Percentiles rank a stretch among this genome's conserved stretches.
These are phyloP conservation scores for Cacatua alba DNA, from an alignment of 2,113 vertebrate species.

Conservation along the genomic window DNA sequence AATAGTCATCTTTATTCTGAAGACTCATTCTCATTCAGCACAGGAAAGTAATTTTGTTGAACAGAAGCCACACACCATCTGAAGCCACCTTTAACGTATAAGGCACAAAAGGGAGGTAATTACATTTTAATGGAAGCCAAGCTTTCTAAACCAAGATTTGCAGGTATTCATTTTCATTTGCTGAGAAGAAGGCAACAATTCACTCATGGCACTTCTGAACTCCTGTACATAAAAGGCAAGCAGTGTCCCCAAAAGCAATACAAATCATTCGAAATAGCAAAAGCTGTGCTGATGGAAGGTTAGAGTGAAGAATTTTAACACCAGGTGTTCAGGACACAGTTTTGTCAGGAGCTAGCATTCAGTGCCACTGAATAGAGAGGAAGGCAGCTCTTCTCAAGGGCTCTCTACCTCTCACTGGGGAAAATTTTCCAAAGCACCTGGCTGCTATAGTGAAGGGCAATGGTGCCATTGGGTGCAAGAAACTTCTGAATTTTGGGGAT, in stretches of 20 bases:
- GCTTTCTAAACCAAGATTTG: not conserved
- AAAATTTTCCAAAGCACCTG: not conserved
- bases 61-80: not conserved
- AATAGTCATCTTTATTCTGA: not conserved
- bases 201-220: not conserved
- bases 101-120: slow-evolving; percentile 43
- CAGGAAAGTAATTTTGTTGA: slow-evolving; percentile 31
- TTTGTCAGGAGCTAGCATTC: not conserved
- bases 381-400: not conserved
- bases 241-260: not conserved
- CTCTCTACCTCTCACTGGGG: not conserved
- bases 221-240: not conserved
- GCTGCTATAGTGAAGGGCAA: not conserved
- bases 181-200: not conserved
- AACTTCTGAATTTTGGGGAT: not conserved
- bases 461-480: not conserved
- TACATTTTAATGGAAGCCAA: slow-evolving; percentile 35
- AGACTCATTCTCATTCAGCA: not conserved
- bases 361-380: not conserved
- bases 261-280: not conserved
- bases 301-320: not conserved
- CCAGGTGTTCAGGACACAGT: not conserved
- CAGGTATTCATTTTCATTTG: slow-evolving; percentile 21
- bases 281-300: not conserved
- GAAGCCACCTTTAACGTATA: slow-evolving; percentile 15